Evolutionary conservation across 2,113 vertebrate species (phyloP), one percentile per base, ranked within the genome.

Genomic region (Eulemur macaco): DNA sequence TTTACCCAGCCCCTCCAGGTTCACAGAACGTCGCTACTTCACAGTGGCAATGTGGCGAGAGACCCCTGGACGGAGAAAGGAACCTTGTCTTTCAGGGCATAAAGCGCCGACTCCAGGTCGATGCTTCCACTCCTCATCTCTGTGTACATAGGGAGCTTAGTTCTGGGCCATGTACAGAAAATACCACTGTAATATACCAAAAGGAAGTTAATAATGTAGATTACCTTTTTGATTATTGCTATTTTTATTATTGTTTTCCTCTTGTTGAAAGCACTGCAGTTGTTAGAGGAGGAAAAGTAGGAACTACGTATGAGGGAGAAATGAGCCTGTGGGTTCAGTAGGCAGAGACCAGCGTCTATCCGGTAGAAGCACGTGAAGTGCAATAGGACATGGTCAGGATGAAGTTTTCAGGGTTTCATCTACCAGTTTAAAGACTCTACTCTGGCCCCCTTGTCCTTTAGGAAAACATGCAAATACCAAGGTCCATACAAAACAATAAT

Each of bases 141-240:
- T 98, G 60, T 99, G 98, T 98, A 99, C 98, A 97, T 97, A 98
- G 96, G 94, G 97, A 98, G 98, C 96, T 98, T 94, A 97, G 96
- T 98, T 98, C 97, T 95, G 98, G 97, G 96, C 97, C 95, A 50
- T 99, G 99, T 99, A 99, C 98, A 99, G 98, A 99, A 98, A 98
- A 97, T 21, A 88, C 86, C 63, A 63, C 94, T 99, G 98, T 99
- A 98, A 98, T 96, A 98, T 98, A 99, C 98, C 98, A 97, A 98
- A 98, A 98, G 97, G 98, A 98, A 98, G 97, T 98, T 98, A 98
- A 98, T 98, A 98, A 98, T 98, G 98, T 99, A 98, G 98, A 98
- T 98, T 98, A 92, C 90, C 98, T 98, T 98, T 98, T 98, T 98
- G 98, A 99, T 98, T 98, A 98, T 99, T 98, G 97, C 97, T 98